Evolutionary conservation across 2,797 vertebrate genomes (phyloP).

Genomic region (Eulemur mongoz): DNA sequence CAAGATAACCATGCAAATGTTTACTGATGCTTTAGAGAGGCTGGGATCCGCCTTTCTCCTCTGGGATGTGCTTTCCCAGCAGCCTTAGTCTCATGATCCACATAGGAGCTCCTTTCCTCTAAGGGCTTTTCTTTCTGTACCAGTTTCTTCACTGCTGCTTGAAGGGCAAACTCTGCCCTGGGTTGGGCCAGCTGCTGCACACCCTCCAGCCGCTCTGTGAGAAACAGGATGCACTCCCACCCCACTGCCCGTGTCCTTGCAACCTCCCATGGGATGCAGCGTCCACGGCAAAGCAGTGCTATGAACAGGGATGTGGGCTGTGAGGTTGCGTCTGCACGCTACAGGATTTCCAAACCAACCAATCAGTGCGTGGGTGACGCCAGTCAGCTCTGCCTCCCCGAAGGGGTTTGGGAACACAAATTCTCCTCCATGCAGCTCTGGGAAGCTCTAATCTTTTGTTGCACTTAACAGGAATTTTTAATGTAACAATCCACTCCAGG

Average conservation of each 20-base stretch:
- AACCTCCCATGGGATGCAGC: fast-evolving
- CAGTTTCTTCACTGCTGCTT: no score
- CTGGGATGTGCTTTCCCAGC: neutral
- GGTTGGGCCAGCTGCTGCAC: neutral
- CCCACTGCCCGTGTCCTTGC: fast-evolving
- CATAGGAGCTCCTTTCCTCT: neutral
- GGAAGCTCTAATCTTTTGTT: neutral
- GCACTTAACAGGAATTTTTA: neutral
- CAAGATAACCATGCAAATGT: no score
- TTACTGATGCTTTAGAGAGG: neutral
- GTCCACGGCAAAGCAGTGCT: neutral
- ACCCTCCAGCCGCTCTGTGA: neutral
- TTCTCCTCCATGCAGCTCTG: neutral
- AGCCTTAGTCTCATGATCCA: neutral
- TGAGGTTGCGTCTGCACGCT: neutral
- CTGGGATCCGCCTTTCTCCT: no score
- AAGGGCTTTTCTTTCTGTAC: neutral
- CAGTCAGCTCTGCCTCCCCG: neutral
- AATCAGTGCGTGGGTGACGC: fast-evolving
- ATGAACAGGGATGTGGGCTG: neutral
- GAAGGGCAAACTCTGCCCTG: neutral
- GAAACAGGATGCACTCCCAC: neutral
- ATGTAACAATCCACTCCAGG: neutral
- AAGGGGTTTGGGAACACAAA: neutral
- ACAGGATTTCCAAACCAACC: fast-evolving